Conservation (phyloP, 2,113 vertebrate genomes). For the Aptenodytes patagonicus region DNA sequence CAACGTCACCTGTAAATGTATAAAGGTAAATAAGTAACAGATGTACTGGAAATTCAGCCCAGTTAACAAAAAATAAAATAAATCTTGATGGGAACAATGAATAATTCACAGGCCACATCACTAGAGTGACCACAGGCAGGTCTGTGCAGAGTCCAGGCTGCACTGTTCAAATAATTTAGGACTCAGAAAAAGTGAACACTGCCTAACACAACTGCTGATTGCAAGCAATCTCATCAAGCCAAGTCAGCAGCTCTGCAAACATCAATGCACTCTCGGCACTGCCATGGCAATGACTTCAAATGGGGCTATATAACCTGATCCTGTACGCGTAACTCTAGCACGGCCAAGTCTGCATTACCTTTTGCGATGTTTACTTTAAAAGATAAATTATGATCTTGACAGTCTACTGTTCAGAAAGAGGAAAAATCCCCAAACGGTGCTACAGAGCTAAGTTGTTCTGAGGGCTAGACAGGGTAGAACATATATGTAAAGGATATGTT, state of each 20-base stretch:
- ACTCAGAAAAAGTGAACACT: not conserved
- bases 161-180: not conserved
- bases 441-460: not conserved
- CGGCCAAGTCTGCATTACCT: not conserved
- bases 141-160: not conserved
- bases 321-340: not conserved
- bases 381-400: not conserved
- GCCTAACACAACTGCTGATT: not conserved
- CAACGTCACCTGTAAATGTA: not conserved
- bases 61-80: not conserved
- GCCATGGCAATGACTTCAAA: not conserved
- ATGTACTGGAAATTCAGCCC: not conserved
- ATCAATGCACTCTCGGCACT: not conserved
- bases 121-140: not conserved
- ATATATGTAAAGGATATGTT: accelerated
- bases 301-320: not conserved
- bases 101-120: not conserved
- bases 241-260: conserved; percentile 26
- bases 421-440: not conserved
- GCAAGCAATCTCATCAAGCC: not conserved
- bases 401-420: not conserved
- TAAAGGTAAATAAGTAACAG: not conserved
- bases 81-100: not conserved
- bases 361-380: not conserved
- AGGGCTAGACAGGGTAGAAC: not conserved